These are phyloP conservation scores for Carlito syrichta DNA, from an alignment of 2,113 vertebrate genomes.

Conservation along the genomic window DNA sequence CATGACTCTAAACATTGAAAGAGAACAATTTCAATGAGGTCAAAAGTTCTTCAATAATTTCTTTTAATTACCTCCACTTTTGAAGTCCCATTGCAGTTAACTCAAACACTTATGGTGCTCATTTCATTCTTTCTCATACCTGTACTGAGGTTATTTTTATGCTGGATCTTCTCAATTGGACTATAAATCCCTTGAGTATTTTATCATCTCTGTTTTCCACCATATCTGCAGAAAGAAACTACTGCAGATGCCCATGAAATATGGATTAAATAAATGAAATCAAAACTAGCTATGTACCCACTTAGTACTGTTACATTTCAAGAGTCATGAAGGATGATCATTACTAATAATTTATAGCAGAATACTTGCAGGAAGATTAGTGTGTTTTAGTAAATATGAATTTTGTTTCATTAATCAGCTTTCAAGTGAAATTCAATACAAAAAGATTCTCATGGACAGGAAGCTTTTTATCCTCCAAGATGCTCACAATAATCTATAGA, in stretches of 20 bases:
- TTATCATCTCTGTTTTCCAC: background rate
- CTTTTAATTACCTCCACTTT: slow-evolving; percentile 18
- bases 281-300: background rate
- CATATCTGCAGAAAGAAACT: background rate
- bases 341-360: background rate
- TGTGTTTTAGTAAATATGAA: background rate
- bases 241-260: background rate
- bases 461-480: background rate
- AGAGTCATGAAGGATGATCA: background rate
- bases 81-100: slow-evolving; percentile 32
- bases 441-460: slow-evolving; percentile 22
- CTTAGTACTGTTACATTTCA: background rate
- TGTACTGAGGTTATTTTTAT: background rate
- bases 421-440: background rate
- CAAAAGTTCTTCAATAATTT: slow-evolving; percentile 23
- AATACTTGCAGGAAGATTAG: background rate
- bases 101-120: background rate
- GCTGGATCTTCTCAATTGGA: background rate
- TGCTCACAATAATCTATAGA: background rate
- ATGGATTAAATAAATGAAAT: background rate
- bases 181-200: background rate
- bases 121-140: background rate
- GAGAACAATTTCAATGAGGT: background rate
- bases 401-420: background rate
- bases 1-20: background rate